These are phyloP conservation scores for Dusona sp. DNA, from an alignment of 2,888 invertebrate genomes.

Conservation along the genomic window DNA sequence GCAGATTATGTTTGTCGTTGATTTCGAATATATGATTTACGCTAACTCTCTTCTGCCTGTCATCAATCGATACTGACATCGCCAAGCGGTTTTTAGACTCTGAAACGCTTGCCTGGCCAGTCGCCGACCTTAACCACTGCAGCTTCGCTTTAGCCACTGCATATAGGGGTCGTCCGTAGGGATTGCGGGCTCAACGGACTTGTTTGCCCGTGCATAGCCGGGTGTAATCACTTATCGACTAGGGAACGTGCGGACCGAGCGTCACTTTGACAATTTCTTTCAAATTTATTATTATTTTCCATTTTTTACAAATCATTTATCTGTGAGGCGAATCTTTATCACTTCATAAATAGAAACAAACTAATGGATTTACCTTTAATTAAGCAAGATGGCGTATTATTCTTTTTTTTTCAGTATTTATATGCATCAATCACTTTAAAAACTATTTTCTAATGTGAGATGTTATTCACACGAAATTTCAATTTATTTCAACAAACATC, in stretches of 20 bases:
- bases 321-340: neutral
- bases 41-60: neutral
- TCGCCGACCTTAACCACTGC: conserved; percentile 55
- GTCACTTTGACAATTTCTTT: conserved; percentile 33
- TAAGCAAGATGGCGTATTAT: too few species aligned
- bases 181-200: conserved; percentile 30
- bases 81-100: conserved; percentile 20
- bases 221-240: conserved; percentile 68
- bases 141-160: conserved; percentile 29
- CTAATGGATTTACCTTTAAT: too few species aligned
- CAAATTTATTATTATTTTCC: neutral
- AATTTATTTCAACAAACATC: too few species aligned
- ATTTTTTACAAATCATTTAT: neutral
- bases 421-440: too few species aligned
- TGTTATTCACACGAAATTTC: too few species aligned
- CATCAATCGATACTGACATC: neutral
- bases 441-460: too few species aligned
- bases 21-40: neutral
- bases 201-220: conserved; percentile 60
- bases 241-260: conserved; percentile 29
- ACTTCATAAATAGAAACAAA: neutral
- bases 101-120: conserved; percentile 49
- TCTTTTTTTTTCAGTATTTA: too few species aligned
- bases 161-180: conserved; percentile 18
- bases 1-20: neutral